A percentile compares a stretch with the other conserved stretches of the same genome.
Conservation (phyloP, 2,888 invertebrate species). For the Loripinus fragilis region DNA sequence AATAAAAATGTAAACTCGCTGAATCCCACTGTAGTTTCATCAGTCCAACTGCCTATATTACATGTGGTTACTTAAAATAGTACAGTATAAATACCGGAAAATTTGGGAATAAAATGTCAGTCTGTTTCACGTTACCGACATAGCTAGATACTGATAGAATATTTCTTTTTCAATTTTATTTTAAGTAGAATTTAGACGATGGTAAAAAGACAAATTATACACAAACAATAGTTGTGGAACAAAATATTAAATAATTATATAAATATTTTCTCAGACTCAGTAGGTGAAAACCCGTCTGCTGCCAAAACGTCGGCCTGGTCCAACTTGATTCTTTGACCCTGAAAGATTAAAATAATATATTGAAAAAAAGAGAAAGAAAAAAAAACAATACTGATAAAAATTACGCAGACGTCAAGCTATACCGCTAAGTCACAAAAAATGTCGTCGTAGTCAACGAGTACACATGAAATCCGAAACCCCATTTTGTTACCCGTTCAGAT, state of each 20-base stretch:
- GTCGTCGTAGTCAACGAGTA: neutral
- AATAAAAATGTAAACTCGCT: neutral
- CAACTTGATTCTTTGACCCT: neutral
- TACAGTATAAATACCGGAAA: neutral
- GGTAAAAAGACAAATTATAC: too few relatives aligned
- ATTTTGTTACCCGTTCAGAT: neutral
- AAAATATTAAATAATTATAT: too few relatives aligned
- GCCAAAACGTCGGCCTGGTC: neutral
- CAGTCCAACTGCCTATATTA: neutral
- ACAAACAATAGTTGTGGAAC: too few relatives aligned
- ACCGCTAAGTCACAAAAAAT: too few relatives aligned
- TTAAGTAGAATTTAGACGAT: too few relatives aligned
- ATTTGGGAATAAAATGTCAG: slow-evolving; percentile 7
- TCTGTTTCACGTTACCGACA: too few relatives aligned
- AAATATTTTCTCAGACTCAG: too few relatives aligned
- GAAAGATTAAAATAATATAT: slow-evolving; percentile 10
- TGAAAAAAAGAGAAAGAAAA: too few relatives aligned
- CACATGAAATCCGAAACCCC: neutral
- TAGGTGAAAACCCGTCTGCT: neutral
- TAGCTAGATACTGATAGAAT: too few relatives aligned
- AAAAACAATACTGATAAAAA: too few relatives aligned
- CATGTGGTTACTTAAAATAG: slow-evolving; percentile 18
- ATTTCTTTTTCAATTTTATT: too few relatives aligned
- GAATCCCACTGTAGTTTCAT: slow-evolving; percentile 16
- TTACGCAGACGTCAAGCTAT: too few relatives aligned